Percentiles rank a stretch among this genome's conserved stretches.
phyloP scores from a whole-genome alignment of 2,797 vertebrate species.

The Falco biarmicus region DNA sequence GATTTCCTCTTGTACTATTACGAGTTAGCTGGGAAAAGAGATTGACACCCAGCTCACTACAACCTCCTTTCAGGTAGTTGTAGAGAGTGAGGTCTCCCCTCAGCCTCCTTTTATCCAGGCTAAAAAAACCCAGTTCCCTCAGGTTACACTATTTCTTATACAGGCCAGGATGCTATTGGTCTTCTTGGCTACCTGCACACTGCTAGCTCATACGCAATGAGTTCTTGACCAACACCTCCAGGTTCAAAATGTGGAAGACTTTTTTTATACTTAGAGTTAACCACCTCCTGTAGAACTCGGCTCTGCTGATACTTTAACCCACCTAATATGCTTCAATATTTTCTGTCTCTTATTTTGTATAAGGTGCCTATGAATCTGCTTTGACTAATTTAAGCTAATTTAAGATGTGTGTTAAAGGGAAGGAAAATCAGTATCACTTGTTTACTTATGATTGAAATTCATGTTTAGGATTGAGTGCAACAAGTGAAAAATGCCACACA shows the following conservation, averaged over 20 bases:
- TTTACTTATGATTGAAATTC: background rate
- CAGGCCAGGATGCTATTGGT: background rate
- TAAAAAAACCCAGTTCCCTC: too few species aligned
- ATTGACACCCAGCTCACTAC: too few species aligned
- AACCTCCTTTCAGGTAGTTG: too few species aligned
- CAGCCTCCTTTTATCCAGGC: too few species aligned
- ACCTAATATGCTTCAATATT: background rate
- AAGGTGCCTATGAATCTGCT: background rate
- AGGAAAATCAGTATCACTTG: background rate
- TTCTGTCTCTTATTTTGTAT: background rate
- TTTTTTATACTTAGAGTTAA: background rate
- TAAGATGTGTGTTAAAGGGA: background rate
- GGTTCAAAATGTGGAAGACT: background rate
- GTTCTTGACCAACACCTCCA: background rate
- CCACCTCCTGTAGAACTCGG: background rate
- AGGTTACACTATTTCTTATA: background rate
- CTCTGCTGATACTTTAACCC: background rate
- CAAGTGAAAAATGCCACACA: background rate
- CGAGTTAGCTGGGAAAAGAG: too few species aligned
- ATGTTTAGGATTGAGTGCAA: background rate
- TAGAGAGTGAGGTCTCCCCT: too few species aligned
- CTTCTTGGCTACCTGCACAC: background rate
- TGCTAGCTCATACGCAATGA: background rate
- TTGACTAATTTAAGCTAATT: background rate
- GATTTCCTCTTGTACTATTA: too few species aligned